Evolutionary conservation across 2,888 invertebrate genomes (phyloP), one percentile per base, ranked within the genome.

Genomic region (Volucella bombylans): DNA sequence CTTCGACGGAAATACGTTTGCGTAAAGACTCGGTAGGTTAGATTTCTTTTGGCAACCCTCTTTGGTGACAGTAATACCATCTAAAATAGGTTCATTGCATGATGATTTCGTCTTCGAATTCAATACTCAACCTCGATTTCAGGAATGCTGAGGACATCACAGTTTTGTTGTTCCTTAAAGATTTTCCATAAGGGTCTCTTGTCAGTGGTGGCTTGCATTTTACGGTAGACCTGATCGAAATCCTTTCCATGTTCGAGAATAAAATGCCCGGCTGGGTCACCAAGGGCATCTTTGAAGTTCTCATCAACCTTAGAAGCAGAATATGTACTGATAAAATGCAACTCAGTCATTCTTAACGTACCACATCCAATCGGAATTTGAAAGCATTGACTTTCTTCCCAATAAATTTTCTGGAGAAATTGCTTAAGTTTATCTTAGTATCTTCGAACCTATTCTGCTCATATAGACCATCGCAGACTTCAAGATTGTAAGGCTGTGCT

Each of bases 1-100:
- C 89, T 88, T 72, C 87, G 88, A 15, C 89, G 87, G 67, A 90
- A 82, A 72, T 91, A 91, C 38, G 90, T 89, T 86, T 90, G 90
- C 86, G 90, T 89, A 59, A 89, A 89, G 0, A 89, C 88, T 47
- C 88, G 87, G 71, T 89, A 90, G 2, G 88, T 89, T 10, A 89
- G 88, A 41, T 86, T 87, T 8, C 90, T 87, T 31, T 90, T 87
- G 0, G 89, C 89, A 47, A 89, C 67, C 87, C 90, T 90, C 8
- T 89, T 87, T 0, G 90, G 90, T 10, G 89, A 88, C 4, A 90
- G 77, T 12, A 89, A 41, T 78, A 87, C 49, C 80, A 89, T 88
- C 91, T 91, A 12, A 1, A 64, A 57, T 1, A 54, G 45, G 14
- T 31, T 9, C 3, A 1, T 52, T 12, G 8, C 14, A 2, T 9